Evolutionary conservation across 2,888 invertebrate genomes (phyloP), one percentile per base, ranked within the genome.

Genomic region (Heliconius sara): DNA sequence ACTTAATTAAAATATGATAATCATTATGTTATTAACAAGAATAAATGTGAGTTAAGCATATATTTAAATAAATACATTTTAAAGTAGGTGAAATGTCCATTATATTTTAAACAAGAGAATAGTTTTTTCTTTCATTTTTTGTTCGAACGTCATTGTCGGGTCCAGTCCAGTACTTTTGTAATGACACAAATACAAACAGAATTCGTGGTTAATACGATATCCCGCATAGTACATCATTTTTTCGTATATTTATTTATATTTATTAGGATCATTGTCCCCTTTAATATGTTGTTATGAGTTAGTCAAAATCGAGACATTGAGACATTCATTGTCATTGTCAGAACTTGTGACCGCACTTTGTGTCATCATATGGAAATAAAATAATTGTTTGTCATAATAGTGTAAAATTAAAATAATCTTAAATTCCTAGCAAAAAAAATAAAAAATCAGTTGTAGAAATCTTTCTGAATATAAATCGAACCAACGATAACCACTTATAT

Each of bases 1-100:
- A 68, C 68, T 67, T 68, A n/a, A 68, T 68, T 68, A 68, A 39
- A 39, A 68, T 68, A 68, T 68, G 13, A 13, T 68, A 68, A 68
- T n/a, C 39, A 25, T 43, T 68, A n/a, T 67, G 67, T 39, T 39
- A 39, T 68, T 68, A 68, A 68, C 13, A n/a, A 13, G 12, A 43
- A 68, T 34, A 43, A 43, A 68, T 34, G 25, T 68, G n/a, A n/a
- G n/a, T 39, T 39, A 67, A n/a, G 39, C 39, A 67, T 39, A 39
- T 39, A 68, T 68, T 39, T 39, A 68, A 68, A 68, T 68, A 68
- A 68, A 43, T 68, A 68, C 12, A 68, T 68, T 34, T 7, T n/a
- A 43, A 25, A 68, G 13, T 68, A 68, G 68, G n/a, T 68, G 68
- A 34, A 68, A n/a, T 43, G n/a, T 16, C 25, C 43, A 16, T 63